Percentiles rank a stretch among this genome's conserved stretches.
phyloP scores from a whole-genome alignment of 1,140 invertebrate genomes.

The Sminthurides bifidus region DNA sequence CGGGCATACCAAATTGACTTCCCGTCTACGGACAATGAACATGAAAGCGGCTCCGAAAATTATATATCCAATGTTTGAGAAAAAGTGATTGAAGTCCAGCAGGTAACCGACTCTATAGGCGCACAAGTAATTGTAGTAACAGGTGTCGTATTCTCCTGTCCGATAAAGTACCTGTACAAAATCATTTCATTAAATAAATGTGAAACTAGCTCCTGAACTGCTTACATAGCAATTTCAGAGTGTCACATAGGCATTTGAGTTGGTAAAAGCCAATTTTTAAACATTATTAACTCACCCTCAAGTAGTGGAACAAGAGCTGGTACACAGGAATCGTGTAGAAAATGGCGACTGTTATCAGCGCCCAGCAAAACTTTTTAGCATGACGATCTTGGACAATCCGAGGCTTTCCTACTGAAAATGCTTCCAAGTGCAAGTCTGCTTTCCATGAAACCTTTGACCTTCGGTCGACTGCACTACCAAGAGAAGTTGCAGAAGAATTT shows the following conservation, averaged over 20 bases:
- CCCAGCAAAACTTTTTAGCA: conserved; percentile 44
- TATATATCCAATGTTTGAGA: conserved; percentile 77
- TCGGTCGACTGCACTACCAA: too few relatives aligned
- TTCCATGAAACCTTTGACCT: too few relatives aligned
- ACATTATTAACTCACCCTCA: conserved; percentile 55
- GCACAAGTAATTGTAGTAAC: conserved; percentile 87
- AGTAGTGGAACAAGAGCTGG: conserved; percentile 75
- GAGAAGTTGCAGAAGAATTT: too few relatives aligned
- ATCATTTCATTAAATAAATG: background rate
- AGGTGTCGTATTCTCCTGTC: conserved; percentile 78
- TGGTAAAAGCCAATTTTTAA: too few relatives aligned
- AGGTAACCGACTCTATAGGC: conserved; percentile 60
- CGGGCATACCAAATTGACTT: conserved; percentile 35
- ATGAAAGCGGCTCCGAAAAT: conserved; percentile 60
- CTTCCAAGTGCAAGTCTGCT: too few relatives aligned
- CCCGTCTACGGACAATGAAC: conserved; percentile 47
- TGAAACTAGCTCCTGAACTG: too few relatives aligned
- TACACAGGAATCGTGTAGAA: conserved; percentile 81
- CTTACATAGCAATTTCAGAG: too few relatives aligned
- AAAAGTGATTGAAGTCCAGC: conserved; percentile 78
- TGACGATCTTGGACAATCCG: too few relatives aligned
- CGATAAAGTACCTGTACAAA: conserved; percentile 53
- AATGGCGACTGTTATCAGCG: conserved; percentile 65
- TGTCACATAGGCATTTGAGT: too few relatives aligned
- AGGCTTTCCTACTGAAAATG: too few relatives aligned